phyloP scores from a whole-genome alignment of 2,888 invertebrate species.

The Drosophila macrospina region DNA sequence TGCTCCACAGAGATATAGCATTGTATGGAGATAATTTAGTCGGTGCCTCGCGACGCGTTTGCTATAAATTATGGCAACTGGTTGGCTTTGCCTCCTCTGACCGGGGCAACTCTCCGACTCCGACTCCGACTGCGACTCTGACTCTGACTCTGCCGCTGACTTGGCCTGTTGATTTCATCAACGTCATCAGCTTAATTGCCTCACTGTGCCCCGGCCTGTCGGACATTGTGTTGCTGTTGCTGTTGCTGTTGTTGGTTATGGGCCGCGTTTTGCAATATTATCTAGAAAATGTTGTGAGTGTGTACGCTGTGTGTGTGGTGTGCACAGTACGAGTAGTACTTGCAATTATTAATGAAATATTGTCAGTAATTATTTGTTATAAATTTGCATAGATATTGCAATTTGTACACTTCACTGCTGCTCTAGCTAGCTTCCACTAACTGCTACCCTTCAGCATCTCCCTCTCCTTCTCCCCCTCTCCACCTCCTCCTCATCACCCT shows the following conservation, averaged over 20 bases:
- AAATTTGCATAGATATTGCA: constrained; percentile 83
- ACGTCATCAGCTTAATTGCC: constrained; percentile 82
- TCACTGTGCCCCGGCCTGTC: constrained; percentile 66
- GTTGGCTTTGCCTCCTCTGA: constrained; percentile 33
- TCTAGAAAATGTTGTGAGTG: constrained; percentile 63
- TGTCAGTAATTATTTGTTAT: constrained; percentile 82
- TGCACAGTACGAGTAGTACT: constrained; percentile 47
- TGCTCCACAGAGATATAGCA: constrained; percentile 38
- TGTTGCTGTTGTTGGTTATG: constrained; percentile 21
- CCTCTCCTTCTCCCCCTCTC: neutral
- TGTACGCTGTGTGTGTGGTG: constrained; percentile 19
- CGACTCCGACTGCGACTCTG: too few species aligned
- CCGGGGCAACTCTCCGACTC: constrained; percentile 45
- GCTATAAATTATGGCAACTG: constrained; percentile 72
- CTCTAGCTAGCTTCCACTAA: constrained; percentile 19
- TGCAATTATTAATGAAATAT: constrained; percentile 82
- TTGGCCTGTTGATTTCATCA: constrained; percentile 79
- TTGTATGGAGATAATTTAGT: constrained; percentile 71
- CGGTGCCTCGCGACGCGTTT: constrained; percentile 41
- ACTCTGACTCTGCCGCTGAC: too few species aligned
- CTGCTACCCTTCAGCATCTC: neutral
- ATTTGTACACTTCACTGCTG: constrained; percentile 75
- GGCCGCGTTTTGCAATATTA: constrained; percentile 65
- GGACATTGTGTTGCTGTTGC: too few species aligned
- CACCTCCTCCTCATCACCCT: too few species aligned